A percentile compares a stretch with the other conserved stretches of the same genome.
Evolutionary conservation across 2,113 vertebrate genomes (phyloP).

Genomic region (Phasianus colchicus): DNA sequence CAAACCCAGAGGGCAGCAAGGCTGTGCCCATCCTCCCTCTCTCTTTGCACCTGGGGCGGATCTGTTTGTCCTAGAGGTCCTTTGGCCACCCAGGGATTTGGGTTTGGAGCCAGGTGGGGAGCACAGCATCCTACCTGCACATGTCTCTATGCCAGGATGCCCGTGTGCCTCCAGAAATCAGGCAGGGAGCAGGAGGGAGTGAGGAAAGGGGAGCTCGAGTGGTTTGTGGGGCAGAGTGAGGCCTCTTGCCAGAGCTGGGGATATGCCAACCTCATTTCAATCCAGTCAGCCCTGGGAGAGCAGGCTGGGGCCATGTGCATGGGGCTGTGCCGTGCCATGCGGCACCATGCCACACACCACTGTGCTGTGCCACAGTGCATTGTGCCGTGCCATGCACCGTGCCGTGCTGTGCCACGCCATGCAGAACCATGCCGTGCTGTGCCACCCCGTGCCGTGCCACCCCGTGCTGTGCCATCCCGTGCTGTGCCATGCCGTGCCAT

Average conservation of each 20-base stretch:
- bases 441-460: neutral
- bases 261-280: neutral
- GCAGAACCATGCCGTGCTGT: rapidly evolving
- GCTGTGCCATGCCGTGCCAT: neutral
- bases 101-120: rapidly evolving
- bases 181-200: neutral
- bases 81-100: rapidly evolving
- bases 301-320: rapidly evolving
- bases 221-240: neutral
- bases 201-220: neutral
- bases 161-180: rapidly evolving
- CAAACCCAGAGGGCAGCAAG: neutral
- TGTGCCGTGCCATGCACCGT: neutral
- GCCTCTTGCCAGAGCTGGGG: neutral
- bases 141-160: neutral
- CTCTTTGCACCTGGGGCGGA: neutral
- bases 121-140: neutral
- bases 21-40: rapidly evolving
- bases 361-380: neutral
- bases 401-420: no score
- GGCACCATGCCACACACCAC: neutral
- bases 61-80: neutral
- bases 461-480: neutral
- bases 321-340: neutral
- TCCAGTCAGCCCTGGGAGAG: neutral